Evolutionary conservation across 2,797 vertebrate species (phyloP).

Genomic region (Siniperca undulata): DNA sequence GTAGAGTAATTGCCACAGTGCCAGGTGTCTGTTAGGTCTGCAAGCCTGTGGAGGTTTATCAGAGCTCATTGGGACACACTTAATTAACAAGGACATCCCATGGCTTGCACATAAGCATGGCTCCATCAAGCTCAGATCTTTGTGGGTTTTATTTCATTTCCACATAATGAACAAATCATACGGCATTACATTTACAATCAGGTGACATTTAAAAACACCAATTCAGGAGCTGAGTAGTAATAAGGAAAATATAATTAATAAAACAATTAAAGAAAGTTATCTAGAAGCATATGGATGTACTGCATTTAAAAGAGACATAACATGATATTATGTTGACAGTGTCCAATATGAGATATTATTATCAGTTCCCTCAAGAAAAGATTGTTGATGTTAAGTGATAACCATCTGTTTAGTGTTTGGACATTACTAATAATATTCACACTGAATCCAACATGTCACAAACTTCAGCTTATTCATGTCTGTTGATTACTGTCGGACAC

Average conservation of each 20-base stretch:
- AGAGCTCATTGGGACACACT: background rate
- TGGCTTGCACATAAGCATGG: background rate
- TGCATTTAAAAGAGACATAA: background rate
- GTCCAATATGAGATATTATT: background rate
- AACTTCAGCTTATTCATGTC: background rate
- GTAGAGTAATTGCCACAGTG: background rate
- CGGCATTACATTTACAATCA: background rate
- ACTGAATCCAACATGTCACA: background rate
- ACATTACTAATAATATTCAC: background rate
- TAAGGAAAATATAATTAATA: background rate
- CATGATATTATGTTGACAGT: background rate
- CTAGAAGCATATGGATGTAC: background rate
- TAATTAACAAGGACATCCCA: background rate
- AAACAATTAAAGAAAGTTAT: background rate
- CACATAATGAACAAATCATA: background rate
- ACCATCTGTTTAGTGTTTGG: background rate
- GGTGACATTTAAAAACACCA: background rate
- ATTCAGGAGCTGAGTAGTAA: background rate
- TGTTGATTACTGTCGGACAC: background rate
- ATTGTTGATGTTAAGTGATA: background rate
- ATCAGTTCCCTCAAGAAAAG: background rate
- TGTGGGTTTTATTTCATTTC: background rate
- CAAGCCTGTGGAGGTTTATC: background rate
- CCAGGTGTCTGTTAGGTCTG: background rate
- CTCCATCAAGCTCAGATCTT: background rate